Conservation (phyloP, 2,888 invertebrate species). For the Tetranychus piercei region DNA sequence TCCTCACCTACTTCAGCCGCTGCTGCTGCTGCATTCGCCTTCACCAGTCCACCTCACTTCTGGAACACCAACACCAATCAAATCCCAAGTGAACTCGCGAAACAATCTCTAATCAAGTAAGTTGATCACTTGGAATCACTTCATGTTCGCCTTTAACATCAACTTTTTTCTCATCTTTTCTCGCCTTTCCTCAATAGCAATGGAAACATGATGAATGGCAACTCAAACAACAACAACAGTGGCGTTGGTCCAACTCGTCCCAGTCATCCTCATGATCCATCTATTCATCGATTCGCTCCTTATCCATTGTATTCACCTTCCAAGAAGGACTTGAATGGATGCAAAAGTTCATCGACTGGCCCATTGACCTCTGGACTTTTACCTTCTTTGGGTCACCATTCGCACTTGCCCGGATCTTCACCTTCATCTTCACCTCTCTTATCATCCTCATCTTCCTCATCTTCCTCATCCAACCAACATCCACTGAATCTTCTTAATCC, state of each 20-base stretch:
- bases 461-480: background rate
- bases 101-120: background rate
- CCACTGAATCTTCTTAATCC: background rate
- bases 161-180: background rate
- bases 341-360: background rate
- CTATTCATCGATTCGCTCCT: background rate
- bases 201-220: background rate
- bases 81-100: background rate
- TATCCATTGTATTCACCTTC: constrained; percentile 5
- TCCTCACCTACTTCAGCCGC: background rate
- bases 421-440: background rate
- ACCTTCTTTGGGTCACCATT: background rate
- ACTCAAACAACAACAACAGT: background rate
- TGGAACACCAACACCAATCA: background rate
- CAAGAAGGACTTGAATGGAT: background rate
- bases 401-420: background rate
- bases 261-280: constrained; percentile 1
- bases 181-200: background rate
- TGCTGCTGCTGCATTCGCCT: background rate
- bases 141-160: background rate
- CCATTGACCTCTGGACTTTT: background rate
- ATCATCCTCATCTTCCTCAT: background rate
- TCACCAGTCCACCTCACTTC: background rate
- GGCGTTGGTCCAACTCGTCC: constrained; percentile 8
- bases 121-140: background rate